These are phyloP conservation scores for Enteromius paludinosus DNA, from an alignment of 2,797 vertebrate genomes.

Conservation along the genomic window DNA sequence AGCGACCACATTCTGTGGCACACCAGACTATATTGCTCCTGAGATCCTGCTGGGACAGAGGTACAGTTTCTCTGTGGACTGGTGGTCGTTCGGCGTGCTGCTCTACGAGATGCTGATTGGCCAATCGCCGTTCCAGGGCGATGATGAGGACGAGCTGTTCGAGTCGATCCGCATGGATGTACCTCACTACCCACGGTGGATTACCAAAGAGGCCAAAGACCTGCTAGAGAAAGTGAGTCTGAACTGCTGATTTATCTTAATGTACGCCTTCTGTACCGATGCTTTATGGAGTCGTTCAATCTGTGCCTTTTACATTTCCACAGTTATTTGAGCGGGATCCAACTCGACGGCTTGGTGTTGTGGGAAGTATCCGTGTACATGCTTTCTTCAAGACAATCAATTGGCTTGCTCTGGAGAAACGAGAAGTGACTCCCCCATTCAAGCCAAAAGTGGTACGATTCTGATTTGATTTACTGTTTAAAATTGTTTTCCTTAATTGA, in stretches of 20 bases:
- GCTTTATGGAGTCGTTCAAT: neutral
- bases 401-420: constrained; percentile 87
- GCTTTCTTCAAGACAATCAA: constrained; percentile 92
- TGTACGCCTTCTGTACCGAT: neutral
- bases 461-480: neutral
- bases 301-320: neutral
- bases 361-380: constrained; percentile 87
- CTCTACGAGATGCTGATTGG: constrained; percentile 98
- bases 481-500: neutral
- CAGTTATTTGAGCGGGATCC: constrained; percentile 95
- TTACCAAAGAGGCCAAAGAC: constrained; percentile 92
- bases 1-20: constrained; percentile 95
- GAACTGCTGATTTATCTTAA: neutral
- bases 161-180: constrained; percentile 92
- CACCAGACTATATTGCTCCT: constrained; percentile 95
- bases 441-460: constrained; percentile 95
- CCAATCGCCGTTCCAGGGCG: constrained; percentile 97
- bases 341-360: constrained; percentile 84
- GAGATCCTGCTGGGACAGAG: constrained; percentile 92
- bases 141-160: constrained; percentile 95
- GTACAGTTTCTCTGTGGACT: constrained; percentile 97
- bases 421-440: constrained; percentile 88
- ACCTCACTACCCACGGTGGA: constrained; percentile 94
- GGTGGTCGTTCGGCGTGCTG: constrained; percentile 99
- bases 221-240: constrained; percentile 87